Percentiles rank a stretch among this genome's conserved stretches.
phyloP scores from a whole-genome alignment of 2,888 invertebrate species.

The Conomelus anceps region DNA sequence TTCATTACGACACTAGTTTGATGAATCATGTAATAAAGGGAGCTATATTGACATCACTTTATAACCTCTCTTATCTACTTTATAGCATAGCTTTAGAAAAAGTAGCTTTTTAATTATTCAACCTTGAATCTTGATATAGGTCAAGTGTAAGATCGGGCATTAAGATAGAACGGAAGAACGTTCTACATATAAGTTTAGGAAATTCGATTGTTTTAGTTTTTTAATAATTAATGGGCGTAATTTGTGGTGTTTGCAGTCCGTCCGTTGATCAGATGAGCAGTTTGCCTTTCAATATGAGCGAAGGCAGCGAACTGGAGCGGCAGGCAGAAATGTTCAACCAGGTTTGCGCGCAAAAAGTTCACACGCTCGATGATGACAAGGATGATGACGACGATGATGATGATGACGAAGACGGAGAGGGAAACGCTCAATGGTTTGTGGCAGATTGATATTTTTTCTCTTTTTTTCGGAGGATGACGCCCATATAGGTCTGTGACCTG shows the following conservation, averaged over 20 bases:
- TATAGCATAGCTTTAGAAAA: too few species aligned
- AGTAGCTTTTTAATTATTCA: too few species aligned
- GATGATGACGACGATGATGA: slow-evolving; percentile 12
- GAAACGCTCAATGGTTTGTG: neutral
- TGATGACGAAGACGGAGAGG: neutral
- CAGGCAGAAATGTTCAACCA: slow-evolving; percentile 56
- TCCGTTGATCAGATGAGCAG: slow-evolving; percentile 41
- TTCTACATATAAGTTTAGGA: neutral
- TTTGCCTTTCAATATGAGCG: slow-evolving; percentile 45
- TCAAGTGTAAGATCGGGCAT: too few species aligned
- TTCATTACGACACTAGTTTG: too few species aligned
- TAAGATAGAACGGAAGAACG: too few species aligned
- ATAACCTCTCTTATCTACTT: too few species aligned
- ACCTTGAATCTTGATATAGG: too few species aligned
- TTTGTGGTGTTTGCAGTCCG: slow-evolving; percentile 36
- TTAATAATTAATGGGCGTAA: too few species aligned
- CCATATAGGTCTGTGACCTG: neutral
- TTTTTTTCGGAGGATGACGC: too few species aligned
- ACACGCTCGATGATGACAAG: slow-evolving; percentile 7
- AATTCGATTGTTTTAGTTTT: neutral
- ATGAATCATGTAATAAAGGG: too few species aligned
- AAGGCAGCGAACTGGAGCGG: slow-evolving; percentile 45
- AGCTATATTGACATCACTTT: too few species aligned
- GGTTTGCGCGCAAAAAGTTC: slow-evolving; percentile 42
- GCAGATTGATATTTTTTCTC: neutral